phyloP scores from a whole-genome alignment of 2,888 invertebrate genomes.

The Cremastobaeus sp. region DNA sequence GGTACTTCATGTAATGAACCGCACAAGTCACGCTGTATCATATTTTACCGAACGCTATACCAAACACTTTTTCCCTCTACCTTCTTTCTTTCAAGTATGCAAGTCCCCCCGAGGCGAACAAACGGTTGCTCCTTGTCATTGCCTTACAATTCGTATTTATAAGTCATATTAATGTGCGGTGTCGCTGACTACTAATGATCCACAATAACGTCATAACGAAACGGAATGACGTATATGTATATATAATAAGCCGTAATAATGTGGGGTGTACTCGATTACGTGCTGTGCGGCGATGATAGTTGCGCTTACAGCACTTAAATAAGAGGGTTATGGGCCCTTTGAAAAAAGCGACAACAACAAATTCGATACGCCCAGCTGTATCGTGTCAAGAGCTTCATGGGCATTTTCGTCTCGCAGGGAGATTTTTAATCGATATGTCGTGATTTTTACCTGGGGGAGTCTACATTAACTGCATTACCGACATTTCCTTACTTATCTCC shows the following conservation, averaged over 20 bases:
- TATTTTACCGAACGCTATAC: constrained; percentile 64
- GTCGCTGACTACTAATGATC: constrained; percentile 58
- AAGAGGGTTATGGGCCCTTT: constrained; percentile 65
- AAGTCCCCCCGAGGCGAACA: constrained; percentile 36
- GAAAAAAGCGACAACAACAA: constrained; percentile 64
- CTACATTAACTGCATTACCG: too few species aligned
- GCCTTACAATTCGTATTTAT: constrained; percentile 57
- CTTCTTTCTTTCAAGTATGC: constrained; percentile 36
- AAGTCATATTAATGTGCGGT: constrained; percentile 58
- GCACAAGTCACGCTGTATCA: constrained; percentile 74
- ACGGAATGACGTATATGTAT: constrained; percentile 44
- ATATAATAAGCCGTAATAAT: constrained; percentile 57
- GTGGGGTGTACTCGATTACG: constrained; percentile 46
- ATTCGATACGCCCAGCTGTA: constrained; percentile 78
- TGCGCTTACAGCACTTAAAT: constrained; percentile 53
- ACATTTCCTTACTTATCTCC: too few species aligned
- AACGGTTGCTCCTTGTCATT: constrained; percentile 29
- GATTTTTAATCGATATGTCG: too few species aligned
- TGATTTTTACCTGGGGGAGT: too few species aligned
- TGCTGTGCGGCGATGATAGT: constrained; percentile 53
- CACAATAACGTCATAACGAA: constrained; percentile 42
- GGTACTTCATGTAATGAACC: constrained; percentile 69
- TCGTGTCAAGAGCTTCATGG: constrained; percentile 61
- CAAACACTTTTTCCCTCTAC: constrained; percentile 35
- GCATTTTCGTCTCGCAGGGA: too few species aligned